Evolutionary conservation across 2,797 vertebrate genomes (phyloP).

Genomic region (Myotis pilosus): DNA sequence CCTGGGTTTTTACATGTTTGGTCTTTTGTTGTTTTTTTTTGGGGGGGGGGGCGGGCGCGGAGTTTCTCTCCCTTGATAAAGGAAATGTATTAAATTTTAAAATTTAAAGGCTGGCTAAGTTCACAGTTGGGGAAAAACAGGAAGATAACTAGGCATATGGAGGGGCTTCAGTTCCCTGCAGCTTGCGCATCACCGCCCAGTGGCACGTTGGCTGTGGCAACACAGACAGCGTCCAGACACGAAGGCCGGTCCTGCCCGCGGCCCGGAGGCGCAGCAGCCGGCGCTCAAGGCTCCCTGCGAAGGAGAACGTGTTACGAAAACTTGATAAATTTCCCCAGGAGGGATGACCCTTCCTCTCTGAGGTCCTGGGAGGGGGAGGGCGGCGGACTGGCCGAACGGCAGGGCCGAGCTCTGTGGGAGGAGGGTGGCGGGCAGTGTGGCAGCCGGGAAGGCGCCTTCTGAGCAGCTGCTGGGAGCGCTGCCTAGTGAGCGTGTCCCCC

Average conservation of each 20-base stretch:
- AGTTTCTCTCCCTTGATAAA: too few relatives aligned
- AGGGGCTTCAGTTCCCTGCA: not conserved
- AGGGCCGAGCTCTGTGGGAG: too few relatives aligned
- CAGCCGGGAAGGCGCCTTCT: not conserved
- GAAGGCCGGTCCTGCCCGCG: not conserved
- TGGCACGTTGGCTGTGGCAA: not conserved
- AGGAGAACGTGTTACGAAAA: not conserved
- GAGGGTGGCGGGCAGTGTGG: too few relatives aligned
- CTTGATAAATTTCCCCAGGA: not conserved
- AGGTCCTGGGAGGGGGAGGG: not conserved
- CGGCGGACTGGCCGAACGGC: too few relatives aligned
- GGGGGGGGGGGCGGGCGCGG: too few relatives aligned
- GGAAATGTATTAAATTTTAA: too few relatives aligned
- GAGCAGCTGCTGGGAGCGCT: not conserved
- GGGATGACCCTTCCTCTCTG: not conserved
- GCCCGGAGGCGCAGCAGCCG: too few relatives aligned
- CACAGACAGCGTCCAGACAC: not conserved
- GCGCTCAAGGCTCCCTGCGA: not conserved
- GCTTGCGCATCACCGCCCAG: not conserved
- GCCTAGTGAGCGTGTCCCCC: not conserved
- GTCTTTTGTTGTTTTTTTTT: too few relatives aligned
- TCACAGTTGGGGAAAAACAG: not conserved
- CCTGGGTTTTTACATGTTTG: too few relatives aligned
- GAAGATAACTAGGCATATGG: not conserved
- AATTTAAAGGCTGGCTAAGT: not conserved